These are phyloP conservation scores for Euglossa dilemma DNA, from an alignment of 1,140 invertebrate genomes.

Conservation along the genomic window DNA sequence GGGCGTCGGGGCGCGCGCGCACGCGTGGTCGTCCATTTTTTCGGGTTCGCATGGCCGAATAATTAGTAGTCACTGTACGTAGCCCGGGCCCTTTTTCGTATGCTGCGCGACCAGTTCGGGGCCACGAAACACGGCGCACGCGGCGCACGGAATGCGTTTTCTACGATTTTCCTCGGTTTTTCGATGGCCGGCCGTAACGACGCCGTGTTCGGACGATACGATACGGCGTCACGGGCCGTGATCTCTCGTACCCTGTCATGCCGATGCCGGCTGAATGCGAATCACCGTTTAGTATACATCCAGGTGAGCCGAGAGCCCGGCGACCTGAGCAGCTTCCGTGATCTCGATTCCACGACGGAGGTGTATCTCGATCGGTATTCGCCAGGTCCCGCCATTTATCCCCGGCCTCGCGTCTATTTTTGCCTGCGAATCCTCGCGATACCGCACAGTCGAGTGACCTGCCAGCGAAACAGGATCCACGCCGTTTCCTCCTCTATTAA, in stretches of 20 bases:
- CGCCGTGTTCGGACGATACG: not conserved
- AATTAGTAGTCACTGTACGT: constrained; percentile 64
- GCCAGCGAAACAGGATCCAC: too few species aligned
- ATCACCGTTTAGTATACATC: constrained; percentile 49
- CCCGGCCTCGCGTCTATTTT: too few species aligned
- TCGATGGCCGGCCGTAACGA: constrained; percentile 28
- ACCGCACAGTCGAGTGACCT: too few species aligned
- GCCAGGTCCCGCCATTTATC: too few species aligned
- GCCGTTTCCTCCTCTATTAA: too few species aligned
- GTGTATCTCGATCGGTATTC: not conserved
- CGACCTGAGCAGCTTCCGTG: constrained; percentile 20
- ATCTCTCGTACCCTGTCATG: constrained; percentile 3
- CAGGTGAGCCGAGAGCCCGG: not conserved
- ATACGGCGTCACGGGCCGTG: constrained; percentile 13
- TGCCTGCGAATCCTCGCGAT: too few species aligned
- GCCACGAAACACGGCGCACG: constrained; percentile 45
- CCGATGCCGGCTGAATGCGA: constrained; percentile 61
- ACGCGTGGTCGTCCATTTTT: not conserved
- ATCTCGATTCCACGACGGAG: constrained; percentile 22
- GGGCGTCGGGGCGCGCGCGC: constrained; percentile 22
- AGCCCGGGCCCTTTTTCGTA: constrained; percentile 61
- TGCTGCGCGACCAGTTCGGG: constrained; percentile 50
- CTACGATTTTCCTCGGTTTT: constrained; percentile 58
- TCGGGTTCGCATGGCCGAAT: constrained; percentile 41
- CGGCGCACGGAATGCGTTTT: constrained; percentile 52